Evolutionary conservation across 2,888 invertebrate species (phyloP), one percentile per base, ranked within the genome.

Genomic region (Petrophora chlorosata): DNA sequence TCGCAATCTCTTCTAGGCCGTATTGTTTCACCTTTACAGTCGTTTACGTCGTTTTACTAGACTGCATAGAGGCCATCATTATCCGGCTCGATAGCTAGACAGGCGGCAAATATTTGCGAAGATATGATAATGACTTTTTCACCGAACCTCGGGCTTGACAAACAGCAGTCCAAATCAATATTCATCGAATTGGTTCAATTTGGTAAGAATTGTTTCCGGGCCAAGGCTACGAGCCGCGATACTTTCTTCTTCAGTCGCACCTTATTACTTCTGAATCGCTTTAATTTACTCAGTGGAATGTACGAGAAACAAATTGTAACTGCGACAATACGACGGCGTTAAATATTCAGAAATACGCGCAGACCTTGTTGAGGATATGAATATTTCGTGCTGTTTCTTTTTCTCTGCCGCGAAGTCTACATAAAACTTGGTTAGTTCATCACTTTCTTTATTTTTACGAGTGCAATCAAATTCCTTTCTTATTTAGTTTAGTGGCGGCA

Each of bases 91-190:
- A 38, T 30, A 25, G 30, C 7, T 17, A 34, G 22, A 36, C 23
- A 23, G 13, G 17, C 13, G 9, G 23, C 38, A 45, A 45, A 45
- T 32, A 33, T 33, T 39, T 22, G 12, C 10, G 15, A 3, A 22
- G 26, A 26, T 28, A 3, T 16, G 32, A 28, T 39, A 39, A 46
- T 28, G 10, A 26, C 5, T 26, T 33, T 14, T 33, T 16, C 16
- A 22, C 7, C 15, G 3, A 29, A 17, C 34, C 14, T 23, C 23
- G 13, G 8, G 10, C 9, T 28, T 3, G 14, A 39, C 33, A 33
- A 36, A 39, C 33, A 13, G n/a, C 34, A 7, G 36, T 28, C 28
- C 15, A 3, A 36, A 48, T 48, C 48, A 38, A 48, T 28, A 48
- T 38, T 38, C 22, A 13, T 17, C 15, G 14, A 42, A 26, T 32